Evolutionary conservation across 2,888 invertebrate species (phyloP), one percentile per base, ranked within the genome.

Genomic region (Napeogenes inachia): DNA sequence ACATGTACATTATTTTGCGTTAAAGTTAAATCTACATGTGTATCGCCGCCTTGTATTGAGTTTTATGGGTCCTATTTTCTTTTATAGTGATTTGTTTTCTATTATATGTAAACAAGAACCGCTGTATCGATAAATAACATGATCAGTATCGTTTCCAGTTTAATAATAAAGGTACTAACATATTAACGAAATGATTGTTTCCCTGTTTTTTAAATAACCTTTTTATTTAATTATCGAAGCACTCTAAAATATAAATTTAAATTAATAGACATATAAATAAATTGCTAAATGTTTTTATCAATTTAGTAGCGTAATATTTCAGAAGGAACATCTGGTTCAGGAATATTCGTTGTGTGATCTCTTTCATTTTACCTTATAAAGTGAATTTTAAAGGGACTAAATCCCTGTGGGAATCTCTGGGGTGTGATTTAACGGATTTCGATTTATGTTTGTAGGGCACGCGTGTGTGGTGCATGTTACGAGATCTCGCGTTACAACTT

Each of bases 381-480:
- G 81, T 80, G 79, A 77, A 82, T 80, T 84, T 83, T 78, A 82
- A 80, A 80, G 78, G 74, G 73, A 66, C 69, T 66, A 71, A 76
- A 80, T 76, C 81, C 80, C 78, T 81, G 81, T 79, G 83, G 74
- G 85, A 82, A 80, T 77, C 74, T 75, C 75, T 73, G 71, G 73
- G 76, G 75, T 79, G 79, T 81, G 84, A 83, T 85, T 85, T 84
- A 83, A 77, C 81, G 70, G 77, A 81, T 78, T 78, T 81, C 84
- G 80, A 85, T 84, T 85, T 83, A 85, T 85, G 83, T 79, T 76
- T 73, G 73, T 75, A 75, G 76, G 76, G 78, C 81, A 81, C 77
- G 81, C 81, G 74, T 76, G 75, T 73, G 72, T 58, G 71, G 67
- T 13, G 1, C 59, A 73, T 67, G 72, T 56, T 8, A 71, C 55